Base-by-base conservation (phyloP, 2,797 vertebrate species). In the Buphagus erythrorhynchus region DNA sequence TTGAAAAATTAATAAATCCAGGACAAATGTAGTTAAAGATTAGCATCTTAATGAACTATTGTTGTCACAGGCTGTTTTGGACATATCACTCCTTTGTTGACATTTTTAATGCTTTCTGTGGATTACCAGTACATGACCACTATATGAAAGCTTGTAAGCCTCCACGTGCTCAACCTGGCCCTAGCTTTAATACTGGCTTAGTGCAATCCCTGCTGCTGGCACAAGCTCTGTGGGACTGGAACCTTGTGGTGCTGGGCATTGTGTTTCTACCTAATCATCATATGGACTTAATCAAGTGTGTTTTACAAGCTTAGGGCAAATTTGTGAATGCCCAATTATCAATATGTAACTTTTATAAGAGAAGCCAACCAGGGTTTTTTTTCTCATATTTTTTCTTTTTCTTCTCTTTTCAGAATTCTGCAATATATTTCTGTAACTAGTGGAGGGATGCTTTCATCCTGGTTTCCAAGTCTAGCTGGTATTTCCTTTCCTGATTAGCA, bases 161-260 rank as follows among this genome's bases (percentile, higher is more conserved):
- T 95, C 92, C 95, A 95, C 45, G 67, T 96, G 95, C 91, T 94
- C 88, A 72, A 58, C 76, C 52, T 51, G 80, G 88, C 95, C 80
- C 74, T 43, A 18, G 66, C 36, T 67, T 46, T 81, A 75, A 26
- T 65, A 69, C 88, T 62, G 76, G 83, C 86, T 88, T 63, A 29
- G 62, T 78, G 94, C 95, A 84, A 93, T 94, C 91, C 92, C 90
- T 48, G 74, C 94, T 89, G 94, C 65, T 95, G 95, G 96, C 92
- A 95, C 88, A 38, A 62, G 35, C 49, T 78, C 91, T n/a, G 40
- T 2, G 0, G 77, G 86, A 55, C 80, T 61, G 82, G 77, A 88
- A 43, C 83, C 65, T 92, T 48, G 42, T 77, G 13, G 68, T 42
- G 68, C 85, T 88, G 78, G 40, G 65, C 88, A 67, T 84, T 95